Base-by-base conservation (phyloP, 2,797 vertebrate species). In the Aphelocoma californica region DNA sequence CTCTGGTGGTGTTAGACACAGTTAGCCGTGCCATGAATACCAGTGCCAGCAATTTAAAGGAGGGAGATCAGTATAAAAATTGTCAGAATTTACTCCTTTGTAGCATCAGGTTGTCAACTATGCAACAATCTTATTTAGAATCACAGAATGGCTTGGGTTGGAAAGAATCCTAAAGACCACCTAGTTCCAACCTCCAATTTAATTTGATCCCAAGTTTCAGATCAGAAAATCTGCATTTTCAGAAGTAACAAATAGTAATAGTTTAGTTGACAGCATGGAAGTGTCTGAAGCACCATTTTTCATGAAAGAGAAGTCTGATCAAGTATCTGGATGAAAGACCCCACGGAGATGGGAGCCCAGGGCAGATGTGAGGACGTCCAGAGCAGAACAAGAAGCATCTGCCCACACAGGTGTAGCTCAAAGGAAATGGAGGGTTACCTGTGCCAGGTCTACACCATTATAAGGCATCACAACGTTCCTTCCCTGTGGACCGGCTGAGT, bases 401-500 rank as follows among this genome's bases (percentile, higher is more conserved):
- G 9, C 7, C 71, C 72, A 21, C 17, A 12, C 32, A 53, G 31
- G 10, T 15, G 25, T 0, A 14, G 14, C 34, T 85, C 56, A 40
- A 1, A 32, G 61, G 65, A 79, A 90, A 72, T 0, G 2, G 10
- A 23, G 42, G 34, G 53, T 54, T 14, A 18, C 10, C 56, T 3
- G 9, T 24, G 26, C 26, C 56, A 7, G 12, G 34, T 42, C 36
- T 24, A 13, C 18, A 42, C 5, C 21, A 3, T 4, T 25, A 3
- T 0, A 60, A 72, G 42, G 36, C 14, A 32, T 10, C 9, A 11
- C 9, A 26, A 4, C 0, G 0, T 16, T 58, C 56, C 54, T 50
- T 18, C 34, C 20, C 9, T 20, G 19, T 7, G 18, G 42, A 7
- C 18, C 14, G 21, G 11, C 28, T 72, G 36, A 34, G 36, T 2